Evolutionary conservation across 2,113 vertebrate species (phyloP).

Genomic region (Eurystomus gularis): DNA sequence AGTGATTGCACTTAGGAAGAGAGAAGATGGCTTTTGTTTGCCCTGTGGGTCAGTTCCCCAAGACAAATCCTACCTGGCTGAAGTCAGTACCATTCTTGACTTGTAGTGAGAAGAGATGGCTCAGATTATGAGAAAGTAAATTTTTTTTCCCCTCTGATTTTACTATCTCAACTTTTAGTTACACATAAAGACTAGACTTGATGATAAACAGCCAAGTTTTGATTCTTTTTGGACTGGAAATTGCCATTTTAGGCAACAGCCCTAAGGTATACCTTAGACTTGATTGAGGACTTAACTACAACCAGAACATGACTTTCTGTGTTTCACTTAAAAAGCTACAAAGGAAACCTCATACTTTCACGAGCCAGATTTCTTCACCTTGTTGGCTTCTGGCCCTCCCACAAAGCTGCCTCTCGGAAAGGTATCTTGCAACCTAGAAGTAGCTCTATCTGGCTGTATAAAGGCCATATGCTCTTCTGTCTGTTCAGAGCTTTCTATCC

Average conservation of each 20-base stretch:
- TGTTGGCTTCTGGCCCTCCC: neutral
- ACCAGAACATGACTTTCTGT: neutral
- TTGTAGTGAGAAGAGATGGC: conserved; percentile 33
- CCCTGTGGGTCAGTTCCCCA: conserved; percentile 9
- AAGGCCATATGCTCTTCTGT: neutral
- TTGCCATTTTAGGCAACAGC: neutral
- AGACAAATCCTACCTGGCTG: neutral
- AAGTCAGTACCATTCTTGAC: conserved; percentile 31
- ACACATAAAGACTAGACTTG: neutral
- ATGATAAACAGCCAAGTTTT: conserved; percentile 36
- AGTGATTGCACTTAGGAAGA: conserved; percentile 12
- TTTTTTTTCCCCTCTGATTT: neutral
- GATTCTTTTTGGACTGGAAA: conserved; percentile 18
- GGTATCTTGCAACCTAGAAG: neutral
- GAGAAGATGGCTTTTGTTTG: conserved; percentile 20
- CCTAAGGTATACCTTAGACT: neutral
- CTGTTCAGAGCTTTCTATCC: neutral
- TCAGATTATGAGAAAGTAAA: neutral
- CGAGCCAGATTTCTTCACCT: conserved; percentile 10
- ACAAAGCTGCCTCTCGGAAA: neutral
- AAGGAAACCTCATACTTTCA: neutral
- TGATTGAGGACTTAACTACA: neutral
- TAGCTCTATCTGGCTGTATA: neutral
- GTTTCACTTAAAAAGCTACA: neutral
- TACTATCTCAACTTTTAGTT: conserved; percentile 23